Evolutionary conservation across 2,888 invertebrate genomes (phyloP).

Genomic region (Oscheius sp.): DNA sequence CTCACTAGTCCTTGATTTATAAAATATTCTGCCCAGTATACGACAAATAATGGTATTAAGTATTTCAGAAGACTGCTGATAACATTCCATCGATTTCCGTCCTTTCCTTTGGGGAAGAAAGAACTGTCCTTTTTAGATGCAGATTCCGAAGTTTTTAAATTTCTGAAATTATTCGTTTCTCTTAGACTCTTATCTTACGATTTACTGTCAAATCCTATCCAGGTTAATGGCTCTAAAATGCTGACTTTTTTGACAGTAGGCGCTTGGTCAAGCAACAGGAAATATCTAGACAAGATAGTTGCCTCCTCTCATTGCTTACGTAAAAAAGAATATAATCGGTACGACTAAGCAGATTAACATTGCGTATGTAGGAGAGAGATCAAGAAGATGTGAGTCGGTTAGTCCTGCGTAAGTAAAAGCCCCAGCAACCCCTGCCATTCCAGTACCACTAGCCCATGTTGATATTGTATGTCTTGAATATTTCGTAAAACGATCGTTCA

Average conservation of each 20-base stretch:
- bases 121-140: background rate
- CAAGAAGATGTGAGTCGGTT: conserved; percentile 28
- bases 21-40: conserved; percentile 75
- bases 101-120: conserved; percentile 18
- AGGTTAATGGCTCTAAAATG: conserved; percentile 1
- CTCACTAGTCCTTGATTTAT: background rate
- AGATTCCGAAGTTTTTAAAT: background rate
- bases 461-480: conserved; percentile 30
- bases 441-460: conserved; percentile 32
- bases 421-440: conserved; percentile 29
- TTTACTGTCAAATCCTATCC: conserved; percentile 16
- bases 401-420: conserved; percentile 29
- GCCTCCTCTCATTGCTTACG: conserved; percentile 1
- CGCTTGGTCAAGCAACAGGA: conserved; percentile 11
- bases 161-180: background rate
- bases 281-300: conserved; percentile 12
- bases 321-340: conserved; percentile 25
- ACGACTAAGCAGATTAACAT: conserved; percentile 24
- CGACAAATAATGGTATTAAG: conserved; percentile 81
- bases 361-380: conserved; percentile 23
- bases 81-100: conserved; percentile 7
- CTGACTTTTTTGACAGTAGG: conserved; percentile 15
- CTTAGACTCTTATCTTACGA: background rate
- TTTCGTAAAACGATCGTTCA: background rate
- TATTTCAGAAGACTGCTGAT: conserved; percentile 76